Base-by-base conservation (phyloP, 2,113 vertebrate species). In the Cricetomys ansorgei region DNA sequence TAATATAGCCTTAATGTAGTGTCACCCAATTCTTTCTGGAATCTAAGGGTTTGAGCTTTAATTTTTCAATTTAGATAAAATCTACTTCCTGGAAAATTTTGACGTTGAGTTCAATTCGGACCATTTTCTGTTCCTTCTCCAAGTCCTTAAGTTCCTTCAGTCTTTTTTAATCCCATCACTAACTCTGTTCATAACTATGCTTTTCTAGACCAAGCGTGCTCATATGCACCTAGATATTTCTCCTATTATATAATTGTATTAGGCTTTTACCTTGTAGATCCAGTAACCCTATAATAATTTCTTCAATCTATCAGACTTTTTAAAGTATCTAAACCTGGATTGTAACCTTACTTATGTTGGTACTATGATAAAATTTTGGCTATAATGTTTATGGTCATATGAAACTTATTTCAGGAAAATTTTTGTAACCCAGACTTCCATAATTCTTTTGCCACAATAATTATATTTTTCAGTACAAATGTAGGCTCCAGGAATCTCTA, bases 391-490 rank as follows among this genome's bases (percentile, higher is more conserved):
- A 2, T 37, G 15, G 27, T 50, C n/a, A 85, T 25, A 73, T 48
- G 53, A 79, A 37, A 37, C 69, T 3, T 27, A 6, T 67, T 94
- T 88, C 45, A 86, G 13, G 45, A 23, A 75, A 29, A 37, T 79
- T 73, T 62, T 91, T 80, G 0, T 57, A 85, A 94, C 65, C 86
- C 23, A 75, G 12, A 5, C 3, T 92, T 37, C 3, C 4, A 34
- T 96, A 80, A 85, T 59, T 76, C 25, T 91, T 77, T 94, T 45
- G 25, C 62, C 59, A 92, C 34, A 45, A 25, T 87, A 53, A 77
- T 91, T 29, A 34, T n/a, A 1, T 81, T 29, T 57, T 76, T 89
- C 45, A 79, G 17, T 43, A 6, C 8, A 79, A 40, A 89, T 50
- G 40, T 45, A 75, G 10, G 5, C 43, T 84, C 7, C n/a, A 72